Evolutionary conservation across 2,888 invertebrate species (phyloP).

Genomic region (Agrilus mali): DNA sequence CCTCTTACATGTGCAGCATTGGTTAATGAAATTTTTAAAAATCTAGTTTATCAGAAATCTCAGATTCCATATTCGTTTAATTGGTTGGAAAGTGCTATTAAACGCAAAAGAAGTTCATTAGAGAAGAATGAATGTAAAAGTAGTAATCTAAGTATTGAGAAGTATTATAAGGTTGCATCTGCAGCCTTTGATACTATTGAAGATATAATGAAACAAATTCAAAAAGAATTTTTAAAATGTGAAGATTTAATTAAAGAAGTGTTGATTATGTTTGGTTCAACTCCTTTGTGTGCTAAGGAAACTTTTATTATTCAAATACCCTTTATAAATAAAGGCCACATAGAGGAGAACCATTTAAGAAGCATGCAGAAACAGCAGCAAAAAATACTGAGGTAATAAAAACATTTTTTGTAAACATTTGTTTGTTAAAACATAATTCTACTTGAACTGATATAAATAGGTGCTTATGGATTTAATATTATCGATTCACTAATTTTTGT

Average conservation of each 20-base stretch:
- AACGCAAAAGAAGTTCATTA: conserved; percentile 18
- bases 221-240: conserved; percentile 18
- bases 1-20: conserved; percentile 43
- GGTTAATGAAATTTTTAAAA: conserved; percentile 44
- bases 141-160: conserved; percentile 19
- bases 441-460: not conserved
- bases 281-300: conserved; percentile 23
- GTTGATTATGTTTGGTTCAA: conserved; percentile 24
- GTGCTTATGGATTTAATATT: no score
- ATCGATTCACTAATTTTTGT: no score
- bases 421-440: not conserved
- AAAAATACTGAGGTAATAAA: conserved; percentile 24
- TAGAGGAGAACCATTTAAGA: conserved; percentile 23
- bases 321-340: conserved; percentile 18
- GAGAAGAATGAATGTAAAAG: conserved; percentile 2
- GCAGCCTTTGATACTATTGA: conserved; percentile 23
- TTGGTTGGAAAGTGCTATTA: conserved; percentile 23
- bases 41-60: conserved; percentile 42
- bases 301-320: conserved; percentile 21
- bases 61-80: conserved; percentile 31
- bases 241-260: conserved; percentile 20
- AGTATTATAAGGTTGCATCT: conserved; percentile 22
- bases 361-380: conserved; percentile 20
- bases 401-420: not conserved
- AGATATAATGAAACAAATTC: conserved; percentile 21